Evolutionary conservation across 2,113 vertebrate species (phyloP).

Genomic region (Salvelinus sp.): DNA sequence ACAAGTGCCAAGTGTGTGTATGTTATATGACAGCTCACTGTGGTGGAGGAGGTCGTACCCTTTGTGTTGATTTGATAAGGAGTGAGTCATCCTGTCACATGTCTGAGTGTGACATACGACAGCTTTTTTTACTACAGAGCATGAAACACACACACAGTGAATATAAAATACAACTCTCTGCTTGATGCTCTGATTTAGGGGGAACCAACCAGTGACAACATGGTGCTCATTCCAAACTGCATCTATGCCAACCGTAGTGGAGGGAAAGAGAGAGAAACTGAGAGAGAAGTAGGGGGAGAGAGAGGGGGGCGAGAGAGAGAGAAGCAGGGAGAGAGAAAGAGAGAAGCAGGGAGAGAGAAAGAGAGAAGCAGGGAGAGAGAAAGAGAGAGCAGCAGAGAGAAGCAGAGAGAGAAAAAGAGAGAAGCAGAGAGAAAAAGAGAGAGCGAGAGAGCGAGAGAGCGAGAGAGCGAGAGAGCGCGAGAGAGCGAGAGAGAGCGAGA

Average conservation of each 20-base stretch:
- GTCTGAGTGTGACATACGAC: conserved; percentile 26
- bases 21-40: conserved; percentile 40
- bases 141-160: background rate
- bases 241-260: background rate
- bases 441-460: no score
- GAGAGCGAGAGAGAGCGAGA: no score
- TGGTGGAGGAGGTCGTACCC: conserved; percentile 33
- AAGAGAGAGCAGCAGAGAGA: no score
- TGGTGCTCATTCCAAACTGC: background rate
- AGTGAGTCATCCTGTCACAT: conserved; percentile 31
- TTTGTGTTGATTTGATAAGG: conserved; percentile 38
- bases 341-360: no score
- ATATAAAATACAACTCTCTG: background rate
- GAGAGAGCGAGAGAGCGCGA: no score
- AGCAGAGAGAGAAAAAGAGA: rapidly evolving
- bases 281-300: background rate
- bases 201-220: conserved; percentile 10
- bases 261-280: background rate
- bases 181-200: background rate
- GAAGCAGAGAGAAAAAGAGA: no score
- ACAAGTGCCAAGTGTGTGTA: conserved; percentile 25
- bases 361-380: no score
- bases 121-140: conserved; percentile 20
- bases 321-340: no score
- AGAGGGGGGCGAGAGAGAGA: background rate